Base-by-base conservation (phyloP, 2,888 invertebrate species). In the Hoplodrina ambigua region DNA sequence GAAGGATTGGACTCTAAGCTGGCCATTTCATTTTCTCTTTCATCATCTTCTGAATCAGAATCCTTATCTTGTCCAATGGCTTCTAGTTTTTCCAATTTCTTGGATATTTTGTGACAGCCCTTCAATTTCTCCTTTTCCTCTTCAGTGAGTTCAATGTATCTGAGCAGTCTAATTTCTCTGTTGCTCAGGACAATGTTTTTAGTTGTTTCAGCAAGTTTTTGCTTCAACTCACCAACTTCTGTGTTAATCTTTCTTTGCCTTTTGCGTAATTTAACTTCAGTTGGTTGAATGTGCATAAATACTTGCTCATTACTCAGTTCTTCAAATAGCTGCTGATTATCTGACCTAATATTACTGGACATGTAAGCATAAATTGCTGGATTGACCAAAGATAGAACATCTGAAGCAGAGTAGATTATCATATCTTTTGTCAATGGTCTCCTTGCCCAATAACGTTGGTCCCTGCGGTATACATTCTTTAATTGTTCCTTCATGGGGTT, bases 401-500 rank as follows among this genome's bases (percentile, higher is more conserved):
- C 99, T 49, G 98, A 98, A 13, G 98, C 98, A 11, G 99, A 98
- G 92, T 98, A 99, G 69, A 98, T 96, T 68, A 99, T 97, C 99
- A 99, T 99, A 88, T 99, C 99, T 71, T 98, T 97, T 37, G 98
- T 97, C 52, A 99, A 92, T 4, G 99, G 99, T 62, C 99, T 96
- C 55, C 98, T 97, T 7, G 98, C 98, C 99, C 99, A 99, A 89
- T 98, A 98, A 74, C 98, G 97, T 90, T 98, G 98, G 91, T 98
- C 98, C 82, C 98, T 96, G 52, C 98, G 96, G 89, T 98, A 98
- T 53, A 98, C 97, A 93, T 97, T 98, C 92, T 98, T 98, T 69
- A 98, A 92, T 89, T 98, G 98, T 90, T 99, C 99, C 91, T 99
- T 99, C 94, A 99, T 97, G 1, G 98, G 98, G 94, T 99, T 99